Base-by-base conservation (phyloP, 2,888 invertebrate species). In the Philopedon plagiatum region DNA sequence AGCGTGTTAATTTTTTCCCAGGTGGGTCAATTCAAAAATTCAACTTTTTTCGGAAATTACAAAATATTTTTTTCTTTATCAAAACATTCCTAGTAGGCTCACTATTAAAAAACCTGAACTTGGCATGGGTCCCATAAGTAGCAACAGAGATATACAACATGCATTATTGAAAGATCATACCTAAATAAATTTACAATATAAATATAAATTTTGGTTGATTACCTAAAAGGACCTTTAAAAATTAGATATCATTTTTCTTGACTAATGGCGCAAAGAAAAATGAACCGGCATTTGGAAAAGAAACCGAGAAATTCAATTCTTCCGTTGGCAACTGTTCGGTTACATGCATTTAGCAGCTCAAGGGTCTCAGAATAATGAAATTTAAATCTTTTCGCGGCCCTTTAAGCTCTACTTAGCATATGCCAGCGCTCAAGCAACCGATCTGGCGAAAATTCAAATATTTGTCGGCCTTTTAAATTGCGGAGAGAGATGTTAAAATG, bases 371-470 rank as follows among this genome's bases (percentile, higher is more conserved):
- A 60, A 60, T 76, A 78, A 78, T 77, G 77, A 78, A 76, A 77
- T 77, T 76, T 76, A 73, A 76, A 76, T 77, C 76, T 72, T 75
- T 77, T 73, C 71, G 76, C 74, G 68, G 74, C 69, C 71, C 77
- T 75, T 79, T 81, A 81, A 80, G 78, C 78, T 76, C 79, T 80
- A 76, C 75, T 81, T 81, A 81, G 80, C 81, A 81, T 82, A 81
- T 80, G 80, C 76, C 77, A 77, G 77, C 74, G 78, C 77, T 80
- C 26, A 62, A 56, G 69, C 19, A 69, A 79, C 80, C 81, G 81
- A 81, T 81, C 79, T 80, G 79, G 76, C 75, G 76, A 80, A 78
- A 81, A 81, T 76, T 80, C 80, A 81, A 82, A 82, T 81, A 81
- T 81, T 82, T 81, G 81, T 80, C 82, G 80, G 81, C 81, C 77